These are phyloP conservation scores for Hydrophis major DNA, from an alignment of 2,797 vertebrate species.

Conservation along the genomic window DNA sequence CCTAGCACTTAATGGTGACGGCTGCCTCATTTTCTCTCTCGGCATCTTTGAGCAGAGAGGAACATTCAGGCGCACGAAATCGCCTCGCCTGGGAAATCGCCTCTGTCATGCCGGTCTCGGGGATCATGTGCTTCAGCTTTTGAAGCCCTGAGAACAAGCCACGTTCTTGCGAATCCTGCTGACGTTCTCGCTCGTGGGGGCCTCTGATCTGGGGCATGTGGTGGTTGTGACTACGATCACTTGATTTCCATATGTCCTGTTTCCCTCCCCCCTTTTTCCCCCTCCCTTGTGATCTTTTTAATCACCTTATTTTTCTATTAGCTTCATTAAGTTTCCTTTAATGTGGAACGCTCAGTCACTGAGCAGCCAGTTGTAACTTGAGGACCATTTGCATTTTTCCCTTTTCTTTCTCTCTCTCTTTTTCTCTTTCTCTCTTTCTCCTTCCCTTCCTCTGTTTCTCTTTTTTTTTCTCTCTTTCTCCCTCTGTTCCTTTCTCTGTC, in stretches of 20 bases:
- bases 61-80: neutral
- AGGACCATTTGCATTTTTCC: neutral
- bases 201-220: neutral
- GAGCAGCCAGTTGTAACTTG: neutral
- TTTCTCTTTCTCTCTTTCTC: too few relatives aligned
- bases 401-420: neutral
- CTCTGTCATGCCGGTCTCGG: too few relatives aligned
- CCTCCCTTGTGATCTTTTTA: neutral
- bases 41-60: neutral
- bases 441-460: too few relatives aligned
- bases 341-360: neutral
- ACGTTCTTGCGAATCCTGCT: too few relatives aligned
- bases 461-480: too few relatives aligned
- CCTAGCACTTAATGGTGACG: neutral
- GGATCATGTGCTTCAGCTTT: neutral
- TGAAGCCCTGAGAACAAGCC: neutral
- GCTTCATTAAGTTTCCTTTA: neutral
- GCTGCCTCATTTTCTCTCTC: neutral
- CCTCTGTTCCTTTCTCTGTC: too few relatives aligned
- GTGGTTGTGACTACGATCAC: neutral
- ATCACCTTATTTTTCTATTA: accelerated
- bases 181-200: neutral
- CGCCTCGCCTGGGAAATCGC: neutral
- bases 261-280: neutral
- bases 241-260: neutral